These are phyloP conservation scores for Melanotaenia duboulayi DNA, from an alignment of 2,113 vertebrate species.

Conservation along the genomic window DNA sequence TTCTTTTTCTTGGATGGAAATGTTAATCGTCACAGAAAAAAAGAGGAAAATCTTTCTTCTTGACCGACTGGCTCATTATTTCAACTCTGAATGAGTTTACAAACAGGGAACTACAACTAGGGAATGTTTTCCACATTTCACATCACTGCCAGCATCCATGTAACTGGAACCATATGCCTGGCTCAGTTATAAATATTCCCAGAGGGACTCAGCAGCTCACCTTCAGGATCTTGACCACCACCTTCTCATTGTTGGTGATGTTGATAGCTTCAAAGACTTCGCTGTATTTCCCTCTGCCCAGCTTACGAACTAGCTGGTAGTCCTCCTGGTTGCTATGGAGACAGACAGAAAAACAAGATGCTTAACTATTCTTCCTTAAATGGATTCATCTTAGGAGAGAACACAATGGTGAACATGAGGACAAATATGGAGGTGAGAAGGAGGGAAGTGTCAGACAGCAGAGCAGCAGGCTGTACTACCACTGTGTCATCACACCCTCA, in stretches of 20 bases:
- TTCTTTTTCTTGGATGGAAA: too few relatives aligned
- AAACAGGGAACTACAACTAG: too few relatives aligned
- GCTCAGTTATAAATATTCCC: too few relatives aligned
- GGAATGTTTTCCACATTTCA: too few relatives aligned
- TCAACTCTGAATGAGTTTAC: too few relatives aligned
- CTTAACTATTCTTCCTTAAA: not conserved
- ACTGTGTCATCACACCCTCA: conserved; percentile 50
- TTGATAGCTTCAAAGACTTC: conserved; percentile 99
- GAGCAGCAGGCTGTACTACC: conserved; percentile 17
- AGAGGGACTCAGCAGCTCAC: conserved; percentile 77
- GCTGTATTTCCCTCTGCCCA: conserved; percentile 98
- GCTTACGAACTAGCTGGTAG: conserved; percentile 98
- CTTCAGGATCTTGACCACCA: conserved; percentile 99
- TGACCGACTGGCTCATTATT: too few relatives aligned
- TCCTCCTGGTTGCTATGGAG: conserved; percentile 96
- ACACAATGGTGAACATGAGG: too few relatives aligned
- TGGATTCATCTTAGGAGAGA: too few relatives aligned
- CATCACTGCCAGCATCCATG: too few relatives aligned
- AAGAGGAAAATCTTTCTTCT: too few relatives aligned
- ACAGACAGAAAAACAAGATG: conserved; percentile 42
- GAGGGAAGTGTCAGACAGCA: conserved; percentile 23
- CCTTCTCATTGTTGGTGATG: conserved; percentile 98
- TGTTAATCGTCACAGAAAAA: too few relatives aligned
- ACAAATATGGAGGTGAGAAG: not conserved
- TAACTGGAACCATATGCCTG: too few relatives aligned